Conservation (phyloP, 2,113 vertebrate species). For the Nothobranchius kuhntae region DNA sequence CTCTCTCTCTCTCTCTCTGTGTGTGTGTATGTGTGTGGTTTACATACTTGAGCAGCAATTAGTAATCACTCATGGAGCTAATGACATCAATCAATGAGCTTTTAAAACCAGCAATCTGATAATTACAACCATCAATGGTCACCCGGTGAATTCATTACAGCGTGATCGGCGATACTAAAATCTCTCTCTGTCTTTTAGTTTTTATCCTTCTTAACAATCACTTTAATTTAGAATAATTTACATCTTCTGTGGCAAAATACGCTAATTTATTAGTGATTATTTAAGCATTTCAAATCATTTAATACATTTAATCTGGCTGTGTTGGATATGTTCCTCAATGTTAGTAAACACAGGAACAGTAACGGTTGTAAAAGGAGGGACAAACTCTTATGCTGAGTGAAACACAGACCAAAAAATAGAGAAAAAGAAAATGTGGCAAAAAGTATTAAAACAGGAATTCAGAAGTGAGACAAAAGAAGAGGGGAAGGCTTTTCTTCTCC, state of each 20-base stretch:
- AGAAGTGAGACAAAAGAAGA: background rate
- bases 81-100: slow-evolving; percentile 79
- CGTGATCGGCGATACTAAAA: background rate
- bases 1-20: background rate
- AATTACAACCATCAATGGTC: slow-evolving; percentile 75
- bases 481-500: background rate
- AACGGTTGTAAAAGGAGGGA: no score
- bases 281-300: no score
- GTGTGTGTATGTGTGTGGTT: slow-evolving; percentile 43
- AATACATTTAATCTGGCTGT: no score
- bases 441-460: slow-evolving; percentile 2
- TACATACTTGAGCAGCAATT: slow-evolving; percentile 68
- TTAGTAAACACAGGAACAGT: no score
- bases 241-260: no score
- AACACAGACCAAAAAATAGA: no score
- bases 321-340: no score
- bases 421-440: no score
- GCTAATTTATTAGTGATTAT: no score
- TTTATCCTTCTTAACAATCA: background rate
- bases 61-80: slow-evolving; percentile 77
- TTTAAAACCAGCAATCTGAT: slow-evolving; percentile 78
- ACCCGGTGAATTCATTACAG: slow-evolving; percentile 66
- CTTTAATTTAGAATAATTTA: no score
- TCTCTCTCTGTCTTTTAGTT: background rate
- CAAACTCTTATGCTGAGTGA: no score